These are phyloP conservation scores for Aldabrachelys gigantea DNA, from an alignment of 2,113 vertebrate species.

Conservation along the genomic window DNA sequence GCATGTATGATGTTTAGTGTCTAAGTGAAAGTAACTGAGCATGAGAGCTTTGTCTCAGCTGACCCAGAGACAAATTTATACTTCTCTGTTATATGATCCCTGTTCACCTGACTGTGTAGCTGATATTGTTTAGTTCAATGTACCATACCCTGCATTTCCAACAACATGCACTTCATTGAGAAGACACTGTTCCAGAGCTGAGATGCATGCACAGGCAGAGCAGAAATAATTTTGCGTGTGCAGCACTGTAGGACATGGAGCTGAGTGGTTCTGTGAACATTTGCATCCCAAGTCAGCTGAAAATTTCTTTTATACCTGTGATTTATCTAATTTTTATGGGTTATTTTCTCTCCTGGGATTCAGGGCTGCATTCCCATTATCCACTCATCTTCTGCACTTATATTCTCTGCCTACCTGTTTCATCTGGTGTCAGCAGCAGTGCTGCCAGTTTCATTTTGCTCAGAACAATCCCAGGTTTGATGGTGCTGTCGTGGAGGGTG, in stretches of 20 bases:
- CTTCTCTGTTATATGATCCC: background rate
- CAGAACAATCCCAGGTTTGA: background rate
- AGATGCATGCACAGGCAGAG: background rate
- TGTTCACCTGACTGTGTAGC: background rate
- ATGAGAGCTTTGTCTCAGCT: background rate
- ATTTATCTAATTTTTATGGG: slow-evolving; percentile 25
- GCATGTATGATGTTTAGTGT: background rate
- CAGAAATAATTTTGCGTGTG: background rate
- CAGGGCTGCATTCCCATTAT: slow-evolving; percentile 9
- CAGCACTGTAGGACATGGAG: background rate
- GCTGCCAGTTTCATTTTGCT: background rate
- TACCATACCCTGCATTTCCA: background rate
- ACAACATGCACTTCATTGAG: background rate
- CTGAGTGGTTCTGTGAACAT: background rate
- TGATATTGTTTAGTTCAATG: background rate
- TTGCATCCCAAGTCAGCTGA: background rate
- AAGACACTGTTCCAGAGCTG: background rate
- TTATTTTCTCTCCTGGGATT: background rate
- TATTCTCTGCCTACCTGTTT: background rate
- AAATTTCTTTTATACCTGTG: background rate
- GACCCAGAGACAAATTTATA: background rate
- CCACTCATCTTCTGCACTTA: background rate
- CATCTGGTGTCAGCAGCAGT: background rate
- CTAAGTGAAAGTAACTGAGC: background rate
- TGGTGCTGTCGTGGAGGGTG: background rate